Percentiles rank a stretch among this genome's conserved stretches.
Conservation (phyloP, 2,888 invertebrate genomes). For the Noctua pronuba region DNA sequence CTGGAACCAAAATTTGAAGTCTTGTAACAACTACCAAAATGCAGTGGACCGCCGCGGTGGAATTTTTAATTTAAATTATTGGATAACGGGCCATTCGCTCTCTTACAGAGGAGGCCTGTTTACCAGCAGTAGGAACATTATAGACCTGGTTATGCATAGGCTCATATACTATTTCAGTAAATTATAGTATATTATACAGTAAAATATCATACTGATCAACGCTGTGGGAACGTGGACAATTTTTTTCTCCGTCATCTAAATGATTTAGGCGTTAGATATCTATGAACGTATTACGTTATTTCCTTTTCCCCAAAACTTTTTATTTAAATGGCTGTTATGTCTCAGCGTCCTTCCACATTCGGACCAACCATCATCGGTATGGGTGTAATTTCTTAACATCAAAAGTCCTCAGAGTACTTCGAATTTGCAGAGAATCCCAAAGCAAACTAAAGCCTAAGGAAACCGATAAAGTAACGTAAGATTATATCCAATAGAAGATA, state of each 20-base stretch:
- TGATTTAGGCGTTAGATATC: background rate
- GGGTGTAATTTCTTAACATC: background rate
- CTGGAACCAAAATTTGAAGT: too few relatives aligned
- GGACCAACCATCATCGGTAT: background rate
- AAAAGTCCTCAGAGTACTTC: background rate
- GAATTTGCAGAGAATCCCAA: background rate
- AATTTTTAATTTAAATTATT: too few relatives aligned
- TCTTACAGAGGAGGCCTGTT: too few relatives aligned
- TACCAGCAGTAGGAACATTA: background rate
- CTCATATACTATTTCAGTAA: background rate
- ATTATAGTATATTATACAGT: too few relatives aligned
- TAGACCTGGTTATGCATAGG: background rate
- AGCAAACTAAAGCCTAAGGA: background rate
- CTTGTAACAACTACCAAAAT: too few relatives aligned
- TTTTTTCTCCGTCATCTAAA: background rate
- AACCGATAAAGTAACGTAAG: conserved; percentile 35
- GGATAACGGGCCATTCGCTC: too few relatives aligned
- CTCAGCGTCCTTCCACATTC: background rate
- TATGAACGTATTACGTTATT: background rate
- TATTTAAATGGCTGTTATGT: background rate
- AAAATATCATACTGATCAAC: background rate
- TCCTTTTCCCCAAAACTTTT: background rate
- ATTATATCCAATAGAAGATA: conserved; percentile 37
- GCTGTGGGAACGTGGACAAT: background rate
- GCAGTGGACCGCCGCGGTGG: too few relatives aligned